These are phyloP conservation scores for Meiosimyza platycephala DNA, from an alignment of 2,888 invertebrate genomes.

Conservation along the genomic window DNA sequence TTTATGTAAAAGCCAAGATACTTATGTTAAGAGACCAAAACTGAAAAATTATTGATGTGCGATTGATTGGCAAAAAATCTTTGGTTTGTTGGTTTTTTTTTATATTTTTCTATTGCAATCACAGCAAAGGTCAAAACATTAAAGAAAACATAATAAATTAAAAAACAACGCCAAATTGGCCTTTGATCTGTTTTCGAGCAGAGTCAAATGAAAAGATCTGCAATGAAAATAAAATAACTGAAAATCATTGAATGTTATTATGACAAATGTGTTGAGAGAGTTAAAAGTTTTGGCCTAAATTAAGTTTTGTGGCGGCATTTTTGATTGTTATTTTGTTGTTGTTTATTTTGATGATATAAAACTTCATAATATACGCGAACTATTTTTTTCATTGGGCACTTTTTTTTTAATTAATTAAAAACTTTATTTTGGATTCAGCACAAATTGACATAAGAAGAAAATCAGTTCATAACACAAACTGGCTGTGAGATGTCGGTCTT, in stretches of 20 bases:
- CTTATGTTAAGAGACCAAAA: no score
- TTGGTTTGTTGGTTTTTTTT: no score
- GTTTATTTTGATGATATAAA: not conserved
- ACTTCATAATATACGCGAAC: no score
- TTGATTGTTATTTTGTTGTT: conserved; percentile 36
- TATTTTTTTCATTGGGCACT: no score
- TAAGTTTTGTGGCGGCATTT: conserved; percentile 35
- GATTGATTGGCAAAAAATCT: conserved; percentile 20
- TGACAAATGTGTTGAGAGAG: conserved; percentile 47
- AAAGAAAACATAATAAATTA: conserved; percentile 7
- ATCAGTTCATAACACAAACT: no score
- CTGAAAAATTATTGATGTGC: conserved; percentile 13
- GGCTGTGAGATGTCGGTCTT: no score
- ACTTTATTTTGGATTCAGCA: no score
- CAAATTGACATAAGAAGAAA: no score
- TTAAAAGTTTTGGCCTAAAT: conserved; percentile 23
- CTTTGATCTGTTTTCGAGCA: conserved; percentile 13
- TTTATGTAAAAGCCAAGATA: no score
- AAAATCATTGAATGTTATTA: conserved; percentile 21
- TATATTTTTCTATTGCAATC: no score
- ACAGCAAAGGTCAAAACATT: conserved; percentile 7
- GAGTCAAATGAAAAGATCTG: no score
- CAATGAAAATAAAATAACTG: conserved; percentile 8
- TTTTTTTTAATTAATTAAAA: no score
- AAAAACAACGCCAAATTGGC: conserved; percentile 11